Base-by-base conservation (phyloP, 2,797 vertebrate genomes). In the Synanceia verrucosa region DNA sequence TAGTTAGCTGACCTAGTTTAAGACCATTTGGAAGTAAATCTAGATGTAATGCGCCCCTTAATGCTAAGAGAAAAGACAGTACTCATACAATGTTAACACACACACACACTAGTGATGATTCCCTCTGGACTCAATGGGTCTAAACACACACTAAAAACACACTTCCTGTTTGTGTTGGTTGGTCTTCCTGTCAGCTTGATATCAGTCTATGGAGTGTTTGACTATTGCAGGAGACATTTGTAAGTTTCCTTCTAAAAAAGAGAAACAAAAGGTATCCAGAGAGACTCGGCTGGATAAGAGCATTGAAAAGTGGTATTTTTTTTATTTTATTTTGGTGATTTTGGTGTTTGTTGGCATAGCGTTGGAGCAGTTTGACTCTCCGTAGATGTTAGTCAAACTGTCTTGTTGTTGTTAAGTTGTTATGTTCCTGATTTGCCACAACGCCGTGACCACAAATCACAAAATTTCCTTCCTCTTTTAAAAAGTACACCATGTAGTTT, bases 1-100 rank as follows among this genome's bases (percentile, higher is more conserved):
- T 83, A 76, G 79, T 86, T 85, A 88, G 78, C 74, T 92, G 92
- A 92, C 92, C 92, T 86, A 93, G 87, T 90, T 92, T 90, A 85
- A 86, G 78, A 86, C 63, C 79, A 82, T 88, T 90, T 87, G 75
- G 59, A 87, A 86, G 79, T 86, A 89, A 88, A 91, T 90, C 84
- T 86, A 90, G 87, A 89, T 87, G 67, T 88, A 82, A 89, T 82
- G 67, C 75, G 71, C 75, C 83, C 61, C 77, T 87, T 74, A 73
- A 70, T 79, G 65, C 57, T 82, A 75, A 73, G 65, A 84, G 69
- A 84, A 19, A 62, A 65, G 72, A 44, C 37, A 76, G 58, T 29
- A 41, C 53, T 56, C 51, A 43, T 57, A 41, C 52, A 39, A 78
- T 21, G 39, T 52, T 19, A 52, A 56, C 29, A 77, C 47, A 69